Base-by-base conservation (phyloP, 2,888 invertebrate genomes). In the Andrena minutula region DNA sequence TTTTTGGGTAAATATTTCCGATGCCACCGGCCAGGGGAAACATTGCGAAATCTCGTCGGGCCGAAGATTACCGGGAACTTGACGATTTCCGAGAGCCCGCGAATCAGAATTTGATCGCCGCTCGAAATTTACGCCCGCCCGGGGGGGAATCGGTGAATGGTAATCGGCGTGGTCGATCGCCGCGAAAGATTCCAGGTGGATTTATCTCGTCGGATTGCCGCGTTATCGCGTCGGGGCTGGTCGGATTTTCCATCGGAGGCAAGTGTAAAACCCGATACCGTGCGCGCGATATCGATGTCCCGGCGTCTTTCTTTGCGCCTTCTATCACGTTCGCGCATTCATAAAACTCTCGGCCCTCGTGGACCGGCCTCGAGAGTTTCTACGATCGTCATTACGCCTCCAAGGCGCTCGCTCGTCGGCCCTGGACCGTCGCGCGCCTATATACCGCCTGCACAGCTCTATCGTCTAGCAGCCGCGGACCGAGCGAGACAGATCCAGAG, bases 371-470 rank as follows among this genome's bases (percentile, higher is more conserved):
- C 92, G 92, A 91, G 85, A 88, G 90, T 92, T 92, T 91, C 90
- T 90, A 91, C 90, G 90, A 91, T 92, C 91, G 91, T 92, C 91
- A 92, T 91, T 91, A 90, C 89, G 89, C 89, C 89, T 92, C 90
- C 93, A 92, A 93, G 93, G 92, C 90, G 89, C 84, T 90, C 87
- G 89, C 89, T 84, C 70, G 92, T 92, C 90, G 93, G 91, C 93
- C 93, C 91, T 93, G 93, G 91, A 89, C 82, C 88, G 80, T 75
- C 79, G 69, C 66, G 66, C 32, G n/a, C 32, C 7, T 32, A 78
- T 76, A 53, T 70, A 32, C 58, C 74, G 56, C 75, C 76, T 80
- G 74, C 65, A 75, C 61, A 75, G 66, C 56, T 56, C 77, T 71
- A 89, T 68, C 78, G 78, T 64, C 79, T 75, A 76, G 83, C 75